A percentile compares a stretch with the other conserved stretches of the same genome.
Evolutionary conservation across 1,140 invertebrate species (phyloP).

Genomic region (Heliconius hermathena): DNA sequence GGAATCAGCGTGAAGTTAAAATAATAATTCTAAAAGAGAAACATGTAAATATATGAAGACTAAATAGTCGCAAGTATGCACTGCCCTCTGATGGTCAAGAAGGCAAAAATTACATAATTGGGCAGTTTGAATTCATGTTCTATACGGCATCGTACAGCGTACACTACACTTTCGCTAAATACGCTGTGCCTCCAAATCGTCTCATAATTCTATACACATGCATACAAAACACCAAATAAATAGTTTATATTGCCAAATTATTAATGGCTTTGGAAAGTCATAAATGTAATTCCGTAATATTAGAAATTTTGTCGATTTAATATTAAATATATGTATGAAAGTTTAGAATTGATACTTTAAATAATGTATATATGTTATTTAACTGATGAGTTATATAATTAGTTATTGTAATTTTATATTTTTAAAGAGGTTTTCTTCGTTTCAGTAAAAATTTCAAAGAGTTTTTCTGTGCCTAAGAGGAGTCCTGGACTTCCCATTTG

Average conservation of each 20-base stretch:
- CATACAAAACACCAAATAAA: slow-evolving; percentile 59
- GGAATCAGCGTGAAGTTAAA: neutral
- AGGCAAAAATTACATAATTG: slow-evolving; percentile 58
- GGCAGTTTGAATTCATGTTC: slow-evolving; percentile 59
- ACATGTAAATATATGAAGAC: too few species aligned
- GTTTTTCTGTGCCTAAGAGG: too few species aligned
- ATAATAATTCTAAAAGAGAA: neutral
- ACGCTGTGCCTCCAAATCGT: slow-evolving; percentile 54
- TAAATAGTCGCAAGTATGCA: slow-evolving; percentile 17
- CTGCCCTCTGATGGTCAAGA: slow-evolving; percentile 26
- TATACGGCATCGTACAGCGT: slow-evolving; percentile 28
- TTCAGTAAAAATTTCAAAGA: too few species aligned
- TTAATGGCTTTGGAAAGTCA: slow-evolving; percentile 57
- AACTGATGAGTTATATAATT: neutral
- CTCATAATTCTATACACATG: slow-evolving; percentile 49
- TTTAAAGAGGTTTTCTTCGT: neutral
- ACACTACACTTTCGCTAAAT: slow-evolving; percentile 57
- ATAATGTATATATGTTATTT: neutral
- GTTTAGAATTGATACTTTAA: neutral
- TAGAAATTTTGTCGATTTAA: slow-evolving; percentile 16
- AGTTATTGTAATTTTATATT: neutral
- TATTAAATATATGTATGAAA: slow-evolving; percentile 12
- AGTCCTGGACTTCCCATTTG: too few species aligned
- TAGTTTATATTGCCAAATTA: slow-evolving; percentile 45
- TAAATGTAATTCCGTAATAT: slow-evolving; percentile 30